Base-by-base conservation (phyloP, 1,140 invertebrate species). In the Schlechtendalia chinensis region DNA sequence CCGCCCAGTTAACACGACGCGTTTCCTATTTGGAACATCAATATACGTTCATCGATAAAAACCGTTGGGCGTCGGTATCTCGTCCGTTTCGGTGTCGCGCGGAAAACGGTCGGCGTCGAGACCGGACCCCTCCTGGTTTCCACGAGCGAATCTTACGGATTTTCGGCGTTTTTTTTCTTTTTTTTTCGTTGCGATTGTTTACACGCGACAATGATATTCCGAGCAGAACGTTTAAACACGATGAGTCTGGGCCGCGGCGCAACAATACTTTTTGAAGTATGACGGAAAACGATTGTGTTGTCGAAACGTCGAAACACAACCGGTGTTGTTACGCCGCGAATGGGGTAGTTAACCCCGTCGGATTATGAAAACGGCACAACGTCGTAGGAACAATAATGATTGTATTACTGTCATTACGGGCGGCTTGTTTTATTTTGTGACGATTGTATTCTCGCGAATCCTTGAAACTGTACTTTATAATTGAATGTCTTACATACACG, bases 381-480 rank as follows among this genome's bases (percentile, higher is more conserved):
- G n/a, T 47, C n/a, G 32, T 47, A 32, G 32, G 45, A 67, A 67
- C 65, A 67, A 67, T 67, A 67, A 67, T 47, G 32, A 22, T 47
- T 22, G 6, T 47, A 45, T 54, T 45, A 32, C 16, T 65, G 12
- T 45, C 27, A 29, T 29, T 17, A 32, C 17, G 12, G 6, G 22
- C 17, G n/a, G 14, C 50, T 27, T 54, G 12, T 17, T 77, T 77
- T 61, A 27, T 45, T 59, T 77, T 77, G 59, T 56, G 32, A 74
- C 54, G 71, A 74, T 59, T 59, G 74, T 77, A 32, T 50, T n/a
- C 54, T 77, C 59, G 6, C 27, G 32, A 77, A 59, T 59, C 74
- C 39, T 77, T 22, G 32, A 32, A 77, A 77, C 59, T 77, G 74
- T 29, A 77, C 56, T 77, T 77, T 59, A 45, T 77, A 77, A 77